phyloP scores from a whole-genome alignment of 2,797 vertebrate genomes.

The Sus cebifrons region DNA sequence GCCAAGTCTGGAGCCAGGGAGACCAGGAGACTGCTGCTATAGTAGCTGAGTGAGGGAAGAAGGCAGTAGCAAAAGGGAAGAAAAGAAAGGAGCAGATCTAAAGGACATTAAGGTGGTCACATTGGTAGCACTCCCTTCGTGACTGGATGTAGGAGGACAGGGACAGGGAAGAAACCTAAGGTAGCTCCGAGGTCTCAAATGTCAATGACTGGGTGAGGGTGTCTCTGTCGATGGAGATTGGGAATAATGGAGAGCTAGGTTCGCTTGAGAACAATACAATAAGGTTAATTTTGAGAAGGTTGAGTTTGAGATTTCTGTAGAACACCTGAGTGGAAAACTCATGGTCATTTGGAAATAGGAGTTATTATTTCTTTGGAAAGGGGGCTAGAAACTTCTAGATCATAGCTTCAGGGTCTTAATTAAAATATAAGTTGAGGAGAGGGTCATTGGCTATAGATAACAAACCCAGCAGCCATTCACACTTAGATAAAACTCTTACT shows the following conservation, averaged over 20 bases:
- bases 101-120: not conserved
- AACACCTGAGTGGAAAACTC: not conserved
- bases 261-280: not conserved
- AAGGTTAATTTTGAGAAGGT: not conserved
- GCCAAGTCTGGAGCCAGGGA: not conserved
- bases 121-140: not conserved
- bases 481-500: constrained; percentile 14
- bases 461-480: constrained; percentile 34
- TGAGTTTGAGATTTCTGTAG: constrained; percentile 55
- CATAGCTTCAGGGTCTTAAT: not conserved
- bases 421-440: constrained; percentile 52
- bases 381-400: not conserved
- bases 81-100: not conserved
- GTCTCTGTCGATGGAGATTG: not conserved
- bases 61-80: not conserved
- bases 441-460: not conserved
- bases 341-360: constrained; percentile 40
- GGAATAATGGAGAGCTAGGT: not conserved
- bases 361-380: constrained; percentile 36
- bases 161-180: not conserved
- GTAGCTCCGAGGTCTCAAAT: not conserved
- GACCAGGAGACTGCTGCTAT: not conserved
- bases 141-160: not conserved
- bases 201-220: not conserved
- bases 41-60: constrained; percentile 21